These are phyloP conservation scores for Octomys mimax DNA, from an alignment of 2,797 vertebrate species.

Conservation along the genomic window DNA sequence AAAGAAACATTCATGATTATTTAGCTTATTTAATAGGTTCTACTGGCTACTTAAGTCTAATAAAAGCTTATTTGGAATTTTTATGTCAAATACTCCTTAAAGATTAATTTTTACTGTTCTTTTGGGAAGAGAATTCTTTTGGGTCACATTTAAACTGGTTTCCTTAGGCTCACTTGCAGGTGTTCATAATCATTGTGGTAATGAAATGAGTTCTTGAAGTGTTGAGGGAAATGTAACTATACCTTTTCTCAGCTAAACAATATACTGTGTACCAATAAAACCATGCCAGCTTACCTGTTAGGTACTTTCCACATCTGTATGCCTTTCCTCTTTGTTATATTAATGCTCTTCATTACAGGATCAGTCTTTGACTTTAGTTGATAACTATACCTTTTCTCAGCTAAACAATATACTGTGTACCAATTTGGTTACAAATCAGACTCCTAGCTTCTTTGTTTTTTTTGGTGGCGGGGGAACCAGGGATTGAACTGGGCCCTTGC, in stretches of 20 bases:
- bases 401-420: not conserved
- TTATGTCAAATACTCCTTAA: not conserved
- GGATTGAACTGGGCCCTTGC: too few species aligned
- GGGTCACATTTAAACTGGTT: not conserved
- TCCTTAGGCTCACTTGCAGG: not conserved
- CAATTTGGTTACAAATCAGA: conserved; percentile 16
- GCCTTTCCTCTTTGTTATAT: not conserved
- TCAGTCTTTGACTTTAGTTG: conserved; percentile 32
- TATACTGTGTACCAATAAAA: too few species aligned
- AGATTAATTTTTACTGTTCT: not conserved
- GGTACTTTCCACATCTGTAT: not conserved
- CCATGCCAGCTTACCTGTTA: not conserved
- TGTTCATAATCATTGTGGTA: not conserved
- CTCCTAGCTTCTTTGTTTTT: not conserved
- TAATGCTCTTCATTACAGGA: not conserved
- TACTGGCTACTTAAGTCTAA: not conserved
- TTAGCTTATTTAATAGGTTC: not conserved
- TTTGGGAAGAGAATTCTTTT: not conserved
- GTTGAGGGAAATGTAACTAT: not conserved
- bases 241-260: too few species aligned
- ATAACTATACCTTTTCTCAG: conserved; percentile 17
- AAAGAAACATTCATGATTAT: not conserved
- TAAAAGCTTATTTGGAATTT: conserved; percentile 18
- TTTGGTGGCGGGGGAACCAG: too few species aligned
- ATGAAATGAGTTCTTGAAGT: not conserved